Evolutionary conservation across 2,797 vertebrate species (phyloP).

Genomic region (Loris lydekkerianus): DNA sequence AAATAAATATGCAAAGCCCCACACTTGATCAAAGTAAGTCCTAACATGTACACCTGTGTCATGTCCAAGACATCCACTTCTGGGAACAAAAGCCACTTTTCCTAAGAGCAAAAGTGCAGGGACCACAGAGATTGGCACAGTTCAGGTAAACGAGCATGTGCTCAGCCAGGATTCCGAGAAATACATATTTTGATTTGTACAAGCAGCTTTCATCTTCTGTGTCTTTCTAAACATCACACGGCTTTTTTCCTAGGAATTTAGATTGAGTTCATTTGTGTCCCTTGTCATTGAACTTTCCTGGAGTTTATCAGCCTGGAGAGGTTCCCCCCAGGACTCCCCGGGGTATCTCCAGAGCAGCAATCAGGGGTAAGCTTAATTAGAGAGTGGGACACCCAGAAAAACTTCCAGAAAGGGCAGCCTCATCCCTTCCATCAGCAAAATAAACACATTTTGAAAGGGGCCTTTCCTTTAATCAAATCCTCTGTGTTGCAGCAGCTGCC

Average conservation of each 20-base stretch:
- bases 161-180: background rate
- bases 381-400: background rate
- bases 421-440: rapidly evolving
- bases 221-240: background rate
- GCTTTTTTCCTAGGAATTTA: background rate
- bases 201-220: background rate
- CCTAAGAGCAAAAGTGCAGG: background rate
- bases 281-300: background rate
- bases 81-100: background rate
- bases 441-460: background rate
- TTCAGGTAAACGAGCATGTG: background rate
- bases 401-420: background rate
- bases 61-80: rapidly evolving
- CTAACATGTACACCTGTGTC: rapidly evolving
- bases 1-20: background rate
- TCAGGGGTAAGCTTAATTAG: background rate
- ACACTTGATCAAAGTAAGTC: rapidly evolving
- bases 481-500: background rate
- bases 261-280: rapidly evolving
- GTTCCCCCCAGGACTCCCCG: background rate
- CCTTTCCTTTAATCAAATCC: background rate
- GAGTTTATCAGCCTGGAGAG: background rate
- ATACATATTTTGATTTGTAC: background rate
- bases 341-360: background rate
- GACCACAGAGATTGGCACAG: rapidly evolving